These are phyloP conservation scores for Diadema setosum DNA, from an alignment of 35 echinoderm and acorn worm genomes.

Conservation along the genomic window DNA sequence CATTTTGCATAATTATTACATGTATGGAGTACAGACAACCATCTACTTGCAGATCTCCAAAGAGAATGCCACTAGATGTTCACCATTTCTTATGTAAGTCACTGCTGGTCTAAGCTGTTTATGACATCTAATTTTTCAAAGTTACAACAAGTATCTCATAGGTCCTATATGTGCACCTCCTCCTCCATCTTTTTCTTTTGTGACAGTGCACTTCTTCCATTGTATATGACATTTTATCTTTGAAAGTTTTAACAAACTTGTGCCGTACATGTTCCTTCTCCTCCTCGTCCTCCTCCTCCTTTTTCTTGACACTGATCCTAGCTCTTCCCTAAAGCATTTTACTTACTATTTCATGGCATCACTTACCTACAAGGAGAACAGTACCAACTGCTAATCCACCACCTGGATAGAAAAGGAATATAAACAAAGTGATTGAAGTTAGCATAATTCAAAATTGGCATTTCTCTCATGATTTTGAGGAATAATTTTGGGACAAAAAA, in stretches of 20 bases:
- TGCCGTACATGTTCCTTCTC: too few relatives aligned
- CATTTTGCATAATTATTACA: not conserved
- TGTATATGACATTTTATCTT: too few relatives aligned
- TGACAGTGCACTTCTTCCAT: not conserved
- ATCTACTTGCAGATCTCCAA: too few relatives aligned
- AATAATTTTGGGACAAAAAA: too few relatives aligned
- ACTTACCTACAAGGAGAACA: constrained; percentile 61
- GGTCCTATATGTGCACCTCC: not conserved
- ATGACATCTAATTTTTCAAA: too few relatives aligned
- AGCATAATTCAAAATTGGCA: too few relatives aligned
- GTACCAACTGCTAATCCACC: constrained; percentile 69
- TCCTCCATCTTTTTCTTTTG: not conserved
- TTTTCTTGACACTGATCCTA: not conserved
- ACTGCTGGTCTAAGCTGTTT: not conserved
- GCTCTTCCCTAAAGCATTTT: not conserved
- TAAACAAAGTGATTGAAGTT: too few relatives aligned
- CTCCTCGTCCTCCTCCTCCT: too few relatives aligned
- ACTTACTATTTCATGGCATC: not conserved
- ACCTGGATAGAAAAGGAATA: constrained; percentile 27
- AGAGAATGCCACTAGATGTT: not conserved
- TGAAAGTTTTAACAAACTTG: too few relatives aligned
- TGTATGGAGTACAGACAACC: not conserved
- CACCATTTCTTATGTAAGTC: not conserved
- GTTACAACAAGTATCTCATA: not conserved
- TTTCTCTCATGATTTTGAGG: too few relatives aligned